phyloP scores from a whole-genome alignment of 2,888 invertebrate genomes.

The Ypsolopha scabrella region DNA sequence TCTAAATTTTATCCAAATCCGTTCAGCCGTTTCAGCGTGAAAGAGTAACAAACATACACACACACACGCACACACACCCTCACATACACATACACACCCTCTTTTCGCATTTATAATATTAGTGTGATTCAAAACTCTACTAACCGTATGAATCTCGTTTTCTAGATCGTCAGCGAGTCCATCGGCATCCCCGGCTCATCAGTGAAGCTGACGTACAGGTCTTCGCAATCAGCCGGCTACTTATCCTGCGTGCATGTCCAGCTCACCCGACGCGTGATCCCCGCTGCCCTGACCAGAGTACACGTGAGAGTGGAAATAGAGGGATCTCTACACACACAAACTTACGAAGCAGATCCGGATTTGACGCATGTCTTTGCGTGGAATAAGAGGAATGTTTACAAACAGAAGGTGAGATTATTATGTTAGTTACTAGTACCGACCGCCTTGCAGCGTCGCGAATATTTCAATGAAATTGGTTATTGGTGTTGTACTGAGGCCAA shows the following conservation, averaged over 20 bases:
- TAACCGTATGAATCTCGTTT: constrained; percentile 1
- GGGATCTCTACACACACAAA: constrained; percentile 90
- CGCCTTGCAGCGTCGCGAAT: too few relatives aligned
- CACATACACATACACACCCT: too few relatives aligned
- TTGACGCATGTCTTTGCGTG: constrained; percentile 96
- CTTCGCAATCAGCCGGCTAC: constrained; percentile 94
- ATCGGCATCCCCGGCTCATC: constrained; percentile 94
- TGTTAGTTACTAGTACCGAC: not conserved
- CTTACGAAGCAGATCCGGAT: constrained; percentile 96
- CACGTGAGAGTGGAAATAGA: constrained; percentile 94
- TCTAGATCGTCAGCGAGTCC: constrained; percentile 95
- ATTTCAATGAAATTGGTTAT: too few relatives aligned
- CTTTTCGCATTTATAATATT: too few relatives aligned
- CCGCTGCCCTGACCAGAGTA: constrained; percentile 85
- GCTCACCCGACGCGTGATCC: constrained; percentile 83
- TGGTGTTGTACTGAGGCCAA: too few relatives aligned
- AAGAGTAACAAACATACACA: too few relatives aligned
- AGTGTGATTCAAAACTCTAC: too few relatives aligned
- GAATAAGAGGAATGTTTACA: constrained; percentile 98
- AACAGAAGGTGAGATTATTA: constrained; percentile 79
- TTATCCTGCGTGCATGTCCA: constrained; percentile 93
- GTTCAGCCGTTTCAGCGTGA: too few relatives aligned
- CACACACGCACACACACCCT: too few relatives aligned
- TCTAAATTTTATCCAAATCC: too few relatives aligned
- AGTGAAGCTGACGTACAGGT: constrained; percentile 94